Evolutionary conservation across 2,797 vertebrate genomes (phyloP).

Genomic region (Eulemur mongoz): DNA sequence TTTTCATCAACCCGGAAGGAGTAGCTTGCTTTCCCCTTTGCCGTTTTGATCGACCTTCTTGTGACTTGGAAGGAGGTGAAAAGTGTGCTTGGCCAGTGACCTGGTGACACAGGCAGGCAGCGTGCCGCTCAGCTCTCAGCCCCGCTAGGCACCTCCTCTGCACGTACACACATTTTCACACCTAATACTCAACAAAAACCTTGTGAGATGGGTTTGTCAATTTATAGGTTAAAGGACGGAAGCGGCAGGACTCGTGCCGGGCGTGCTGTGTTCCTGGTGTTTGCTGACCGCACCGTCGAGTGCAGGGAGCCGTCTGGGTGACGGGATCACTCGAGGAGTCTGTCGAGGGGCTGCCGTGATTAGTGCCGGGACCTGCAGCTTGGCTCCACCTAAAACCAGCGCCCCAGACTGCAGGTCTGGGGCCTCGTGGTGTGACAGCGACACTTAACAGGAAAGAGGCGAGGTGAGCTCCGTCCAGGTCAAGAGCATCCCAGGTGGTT

Average conservation of each 20-base stretch:
- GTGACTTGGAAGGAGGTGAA: neutral
- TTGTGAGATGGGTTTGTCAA: neutral
- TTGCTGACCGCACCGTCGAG: fast-evolving
- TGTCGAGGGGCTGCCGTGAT: neutral
- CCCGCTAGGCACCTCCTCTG: neutral
- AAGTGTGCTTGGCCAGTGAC: fast-evolving
- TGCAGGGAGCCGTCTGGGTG: neutral
- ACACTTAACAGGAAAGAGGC: neutral
- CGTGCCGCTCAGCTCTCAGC: neutral
- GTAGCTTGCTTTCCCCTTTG: neutral
- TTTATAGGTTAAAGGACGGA: neutral
- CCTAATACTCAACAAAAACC: too few species aligned
- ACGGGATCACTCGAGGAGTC: fast-evolving
- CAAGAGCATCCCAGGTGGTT: fast-evolving
- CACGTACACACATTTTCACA: fast-evolving
- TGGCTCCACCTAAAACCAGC: neutral
- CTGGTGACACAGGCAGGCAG: neutral
- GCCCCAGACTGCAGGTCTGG: neutral
- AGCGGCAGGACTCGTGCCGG: too few species aligned
- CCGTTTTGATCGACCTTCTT: neutral
- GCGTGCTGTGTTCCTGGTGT: neutral
- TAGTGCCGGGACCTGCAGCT: neutral
- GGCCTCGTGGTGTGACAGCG: fast-evolving
- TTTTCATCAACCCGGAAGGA: neutral
- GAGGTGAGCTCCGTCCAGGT: fast-evolving